phyloP scores from a whole-genome alignment of 2,113 vertebrate species.

The Athene noctua region DNA sequence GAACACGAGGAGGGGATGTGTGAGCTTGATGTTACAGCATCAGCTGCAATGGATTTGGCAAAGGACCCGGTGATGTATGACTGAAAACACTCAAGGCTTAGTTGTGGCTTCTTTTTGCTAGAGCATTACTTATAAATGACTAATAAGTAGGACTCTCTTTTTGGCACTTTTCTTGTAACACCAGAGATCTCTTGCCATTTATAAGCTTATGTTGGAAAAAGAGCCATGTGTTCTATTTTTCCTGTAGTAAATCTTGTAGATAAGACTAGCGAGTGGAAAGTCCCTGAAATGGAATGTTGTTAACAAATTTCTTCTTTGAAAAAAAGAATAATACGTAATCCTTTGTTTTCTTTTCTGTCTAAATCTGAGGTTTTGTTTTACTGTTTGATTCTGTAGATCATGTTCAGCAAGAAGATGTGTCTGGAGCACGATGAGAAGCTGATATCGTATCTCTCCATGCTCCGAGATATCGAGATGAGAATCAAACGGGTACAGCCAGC shows the following conservation, averaged over 20 bases:
- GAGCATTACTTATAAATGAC: not conserved
- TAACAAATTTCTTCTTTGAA: not conserved
- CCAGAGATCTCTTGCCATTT: constrained; percentile 13
- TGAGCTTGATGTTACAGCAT: not conserved
- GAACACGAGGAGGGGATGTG: not conserved
- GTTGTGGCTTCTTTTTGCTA: not conserved
- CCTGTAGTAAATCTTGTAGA: constrained; percentile 2
- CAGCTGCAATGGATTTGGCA: constrained; percentile 1
- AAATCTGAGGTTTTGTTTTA: not conserved
- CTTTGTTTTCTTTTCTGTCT: not conserved
- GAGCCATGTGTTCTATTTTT: not conserved
- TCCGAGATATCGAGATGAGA: constrained; percentile 88
- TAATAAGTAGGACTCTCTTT: not conserved
- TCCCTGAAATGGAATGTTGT: not conserved
- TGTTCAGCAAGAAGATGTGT: constrained; percentile 82
- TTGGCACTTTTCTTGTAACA: not conserved
- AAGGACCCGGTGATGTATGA: not conserved
- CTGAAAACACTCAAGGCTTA: not conserved
- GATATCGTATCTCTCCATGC: constrained; percentile 85
- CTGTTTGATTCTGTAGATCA: constrained; percentile 68
- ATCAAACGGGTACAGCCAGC: constrained; percentile 79
- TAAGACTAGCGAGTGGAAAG: not conserved
- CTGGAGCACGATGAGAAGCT: constrained; percentile 88
- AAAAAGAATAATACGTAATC: not conserved
- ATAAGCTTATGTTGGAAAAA: not conserved